phyloP scores from a whole-genome alignment of 2,888 invertebrate genomes.

The Allophyes oxyacanthae region DNA sequence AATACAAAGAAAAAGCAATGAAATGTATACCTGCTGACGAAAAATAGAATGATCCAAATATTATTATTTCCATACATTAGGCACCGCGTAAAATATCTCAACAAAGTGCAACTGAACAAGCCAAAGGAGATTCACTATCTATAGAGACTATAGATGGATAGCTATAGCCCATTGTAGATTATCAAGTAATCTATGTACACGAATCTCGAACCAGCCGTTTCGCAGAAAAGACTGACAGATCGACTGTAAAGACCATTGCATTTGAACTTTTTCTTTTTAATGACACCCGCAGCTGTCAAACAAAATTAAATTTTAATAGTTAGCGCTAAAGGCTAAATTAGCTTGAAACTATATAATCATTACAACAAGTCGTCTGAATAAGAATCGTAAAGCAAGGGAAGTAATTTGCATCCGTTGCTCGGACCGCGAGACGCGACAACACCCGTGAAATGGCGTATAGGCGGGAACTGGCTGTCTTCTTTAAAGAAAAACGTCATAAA shows the following conservation, averaged over 20 bases:
- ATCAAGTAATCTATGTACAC: constrained; percentile 48
- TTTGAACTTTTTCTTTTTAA: constrained; percentile 38
- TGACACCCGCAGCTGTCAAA: constrained; percentile 30
- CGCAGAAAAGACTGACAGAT: constrained; percentile 54
- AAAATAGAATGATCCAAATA: too few relatives aligned
- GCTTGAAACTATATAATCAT: constrained; percentile 56
- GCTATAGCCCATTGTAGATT: constrained; percentile 6
- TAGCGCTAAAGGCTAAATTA: constrained; percentile 56
- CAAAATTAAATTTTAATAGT: constrained; percentile 47
- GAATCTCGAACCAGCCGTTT: constrained; percentile 56
- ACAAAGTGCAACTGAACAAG: not conserved
- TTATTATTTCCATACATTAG: too few relatives aligned
- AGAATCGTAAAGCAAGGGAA: constrained; percentile 81
- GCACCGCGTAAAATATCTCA: too few relatives aligned
- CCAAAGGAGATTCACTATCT: too few relatives aligned
- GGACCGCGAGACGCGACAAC: constrained; percentile 71
- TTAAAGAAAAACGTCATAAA: constrained; percentile 78
- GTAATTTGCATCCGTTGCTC: constrained; percentile 79
- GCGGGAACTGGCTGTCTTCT: constrained; percentile 60
- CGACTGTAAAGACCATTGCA: constrained; percentile 26
- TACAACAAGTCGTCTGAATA: constrained; percentile 65
- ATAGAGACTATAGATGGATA: too few relatives aligned
- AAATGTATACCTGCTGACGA: too few relatives aligned
- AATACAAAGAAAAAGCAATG: too few relatives aligned
- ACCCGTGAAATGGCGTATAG: constrained; percentile 84